Percentiles rank a stretch among this genome's conserved stretches.
Conservation (phyloP, 2,888 invertebrate genomes). For the Clusia tigrina region DNA sequence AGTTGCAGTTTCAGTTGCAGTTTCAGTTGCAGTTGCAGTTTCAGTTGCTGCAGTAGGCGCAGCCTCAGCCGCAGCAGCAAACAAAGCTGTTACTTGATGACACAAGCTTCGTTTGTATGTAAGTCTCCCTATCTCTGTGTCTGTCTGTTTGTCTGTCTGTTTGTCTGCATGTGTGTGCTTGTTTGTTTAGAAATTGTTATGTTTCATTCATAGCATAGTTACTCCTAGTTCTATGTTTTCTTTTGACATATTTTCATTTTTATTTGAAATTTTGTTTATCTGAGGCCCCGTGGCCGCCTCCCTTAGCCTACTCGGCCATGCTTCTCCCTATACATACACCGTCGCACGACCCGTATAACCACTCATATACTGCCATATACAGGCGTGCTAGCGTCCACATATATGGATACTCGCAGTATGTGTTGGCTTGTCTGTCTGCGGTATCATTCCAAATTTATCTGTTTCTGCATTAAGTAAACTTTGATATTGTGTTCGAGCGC, state of each 20-base stretch:
- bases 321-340: no score
- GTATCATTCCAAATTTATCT: conserved; percentile 11
- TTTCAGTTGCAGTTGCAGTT: no score
- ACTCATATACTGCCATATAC: no score
- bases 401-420: no score
- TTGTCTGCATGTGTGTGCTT: no score
- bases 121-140: no score
- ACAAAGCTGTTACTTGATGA: background rate
- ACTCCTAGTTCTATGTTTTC: background rate
- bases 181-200: background rate
- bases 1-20: no score
- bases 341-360: no score
- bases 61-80: background rate
- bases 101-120: no score
- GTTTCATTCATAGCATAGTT: background rate
- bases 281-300: background rate
- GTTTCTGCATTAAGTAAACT: conserved; percentile 11
- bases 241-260: background rate
- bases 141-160: no score
- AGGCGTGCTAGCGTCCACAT: no score
- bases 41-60: no score
- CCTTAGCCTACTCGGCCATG: background rate
- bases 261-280: background rate
- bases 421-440: background rate
- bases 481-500: conserved; percentile 1